Base-by-base conservation (phyloP, 2,113 vertebrate genomes). In the Gambusia holbrooki region DNA sequence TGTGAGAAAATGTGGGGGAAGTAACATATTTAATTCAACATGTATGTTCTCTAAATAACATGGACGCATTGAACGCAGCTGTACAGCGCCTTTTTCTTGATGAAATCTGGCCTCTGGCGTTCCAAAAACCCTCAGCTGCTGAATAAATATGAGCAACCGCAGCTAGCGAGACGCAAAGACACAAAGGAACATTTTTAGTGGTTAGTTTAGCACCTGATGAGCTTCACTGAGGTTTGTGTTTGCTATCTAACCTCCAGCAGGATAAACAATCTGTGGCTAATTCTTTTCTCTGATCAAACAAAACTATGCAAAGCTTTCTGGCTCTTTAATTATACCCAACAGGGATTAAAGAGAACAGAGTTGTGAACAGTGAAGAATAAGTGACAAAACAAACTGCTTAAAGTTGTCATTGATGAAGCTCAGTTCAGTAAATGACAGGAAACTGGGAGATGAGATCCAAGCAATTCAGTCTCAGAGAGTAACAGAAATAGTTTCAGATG, bases 241-340 rank as follows among this genome's bases (percentile, higher is more conserved):
- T 73, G 29, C 66, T 27, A 1, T 67, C 32, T 73, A 5, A 79
- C 71, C 70, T 82, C 45, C 19, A 82, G 65, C 22, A 58, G 51
- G 40, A 85, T 32, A 76, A 73, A 68, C 72, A 72, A 25, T 66
- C 42, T 58, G 15, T n/a, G 54, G 33, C 30, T 69, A 58, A 37
- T 64, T 79, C 71, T 77, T 28, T 73, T 71, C 51, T 69, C 30
- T 70, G 85, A 91, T 83, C 79, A 66, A 15, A 73, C 69, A 30
- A 71, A 29, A 33, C 22, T 74, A 42, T n/a, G 40, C 73, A 32
- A 62, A 10, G 45, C 71, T 60, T 67, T 75, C 78, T 35, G 85
- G 48, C 33, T 76, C 54, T 5, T 71, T 74, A 64, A 79, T 54
- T 42, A 61, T 30, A 58, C 71, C 73, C 84, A 74, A 66, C 63